These are phyloP conservation scores for Scomber colias DNA, from an alignment of 2,113 vertebrate genomes.

Conservation along the genomic window DNA sequence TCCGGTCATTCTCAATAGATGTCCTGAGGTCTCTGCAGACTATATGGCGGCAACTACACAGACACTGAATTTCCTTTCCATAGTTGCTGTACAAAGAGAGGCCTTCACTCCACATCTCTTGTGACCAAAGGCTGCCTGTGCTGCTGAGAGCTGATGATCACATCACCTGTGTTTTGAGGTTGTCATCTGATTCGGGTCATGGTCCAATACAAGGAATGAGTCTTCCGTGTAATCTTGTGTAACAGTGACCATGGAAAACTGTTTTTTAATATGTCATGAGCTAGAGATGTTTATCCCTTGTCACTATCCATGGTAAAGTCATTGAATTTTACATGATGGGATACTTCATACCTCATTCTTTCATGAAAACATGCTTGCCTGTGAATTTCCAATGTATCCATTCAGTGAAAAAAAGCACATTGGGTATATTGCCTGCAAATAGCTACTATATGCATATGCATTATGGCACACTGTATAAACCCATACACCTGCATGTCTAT, in stretches of 20 bases:
- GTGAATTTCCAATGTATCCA: background rate
- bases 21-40: conserved; percentile 44
- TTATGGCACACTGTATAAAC: background rate
- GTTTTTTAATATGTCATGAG: background rate
- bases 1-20: conserved; percentile 17
- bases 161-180: conserved; percentile 62
- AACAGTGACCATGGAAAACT: background rate
- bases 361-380: background rate
- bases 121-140: conserved; percentile 49
- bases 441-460: background rate
- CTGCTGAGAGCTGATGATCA: conserved; percentile 56
- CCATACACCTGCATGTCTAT: background rate
- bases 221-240: background rate
- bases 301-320: background rate
- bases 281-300: background rate
- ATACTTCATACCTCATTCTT: background rate
- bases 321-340: background rate
- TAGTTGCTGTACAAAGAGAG: conserved; percentile 47
- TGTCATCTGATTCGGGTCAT: conserved; percentile 46
- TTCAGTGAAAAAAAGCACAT: background rate
- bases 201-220: conserved; percentile 1
- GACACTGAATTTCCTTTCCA: conserved; percentile 40
- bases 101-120: conserved; percentile 51
- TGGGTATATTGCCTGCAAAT: conserved; percentile 1
- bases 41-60: conserved; percentile 41